These are phyloP conservation scores for Paradoxurus hermaphroditus DNA, from an alignment of 2,113 vertebrate genomes.

Conservation along the genomic window DNA sequence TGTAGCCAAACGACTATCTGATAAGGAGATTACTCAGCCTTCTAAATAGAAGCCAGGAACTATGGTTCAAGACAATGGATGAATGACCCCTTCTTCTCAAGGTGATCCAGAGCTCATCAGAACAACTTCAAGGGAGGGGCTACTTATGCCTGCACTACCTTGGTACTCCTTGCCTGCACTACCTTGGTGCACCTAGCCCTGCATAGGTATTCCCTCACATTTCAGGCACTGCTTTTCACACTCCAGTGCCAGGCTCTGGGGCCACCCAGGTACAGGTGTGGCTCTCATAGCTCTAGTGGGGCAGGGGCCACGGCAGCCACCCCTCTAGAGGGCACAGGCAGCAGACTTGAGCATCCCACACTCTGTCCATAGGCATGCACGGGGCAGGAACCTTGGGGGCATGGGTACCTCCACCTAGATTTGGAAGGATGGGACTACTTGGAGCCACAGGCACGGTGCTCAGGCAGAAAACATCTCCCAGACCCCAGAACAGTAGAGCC, in stretches of 20 bases:
- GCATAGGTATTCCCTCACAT: neutral
- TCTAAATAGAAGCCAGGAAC: neutral
- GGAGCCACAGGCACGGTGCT: neutral
- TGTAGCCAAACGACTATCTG: neutral
- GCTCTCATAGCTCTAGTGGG: neutral
- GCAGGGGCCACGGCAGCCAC: neutral
- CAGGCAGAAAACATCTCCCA: neutral
- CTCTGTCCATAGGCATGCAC: neutral
- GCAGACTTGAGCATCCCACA: neutral
- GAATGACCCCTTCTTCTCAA: neutral
- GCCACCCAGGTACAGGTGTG: neutral
- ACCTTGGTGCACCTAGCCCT: neutral
- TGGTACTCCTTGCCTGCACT: fast-evolving
- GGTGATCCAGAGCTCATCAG: neutral
- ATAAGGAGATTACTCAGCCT: neutral
- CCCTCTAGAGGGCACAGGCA: neutral
- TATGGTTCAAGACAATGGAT: neutral
- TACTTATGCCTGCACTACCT: neutral
- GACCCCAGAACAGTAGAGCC: too few relatives aligned
- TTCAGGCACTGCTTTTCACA: neutral
- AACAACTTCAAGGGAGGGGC: neutral
- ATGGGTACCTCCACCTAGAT: neutral
- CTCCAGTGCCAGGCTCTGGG: neutral
- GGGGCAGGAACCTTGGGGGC: neutral
- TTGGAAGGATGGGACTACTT: neutral